A percentile compares a stretch with the other conserved stretches of the same genome.
These are phyloP conservation scores for Sandelia bainsii DNA, from an alignment of 2,797 vertebrate species.

Conservation along the genomic window DNA sequence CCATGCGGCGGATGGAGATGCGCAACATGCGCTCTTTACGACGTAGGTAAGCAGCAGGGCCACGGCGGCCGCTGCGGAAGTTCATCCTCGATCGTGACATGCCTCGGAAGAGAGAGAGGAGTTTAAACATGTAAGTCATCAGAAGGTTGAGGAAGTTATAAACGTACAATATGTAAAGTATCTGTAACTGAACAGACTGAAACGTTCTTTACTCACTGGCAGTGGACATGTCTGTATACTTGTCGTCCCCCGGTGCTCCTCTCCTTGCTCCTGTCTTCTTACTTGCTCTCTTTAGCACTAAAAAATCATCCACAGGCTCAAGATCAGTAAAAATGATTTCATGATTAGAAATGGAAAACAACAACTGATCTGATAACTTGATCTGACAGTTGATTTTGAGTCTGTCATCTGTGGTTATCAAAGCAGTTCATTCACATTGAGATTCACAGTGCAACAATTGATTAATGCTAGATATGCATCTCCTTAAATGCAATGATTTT, in stretches of 20 bases:
- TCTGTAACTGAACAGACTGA: not conserved
- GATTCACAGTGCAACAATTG: not conserved
- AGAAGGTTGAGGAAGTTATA: not conserved
- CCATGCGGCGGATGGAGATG: slow-evolving; percentile 98
- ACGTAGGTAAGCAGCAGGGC: slow-evolving; percentile 93
- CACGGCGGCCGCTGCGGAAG: slow-evolving; percentile 92
- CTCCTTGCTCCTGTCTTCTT: slow-evolving; percentile 93
- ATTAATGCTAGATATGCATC: too few relatives aligned
- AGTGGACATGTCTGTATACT: slow-evolving; percentile 92
- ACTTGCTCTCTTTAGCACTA: slow-evolving; percentile 95
- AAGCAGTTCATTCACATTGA: not conserved
- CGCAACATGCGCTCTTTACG: slow-evolving; percentile 96
- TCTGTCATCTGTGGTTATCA: not conserved
- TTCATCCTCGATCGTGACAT: slow-evolving; percentile 92
- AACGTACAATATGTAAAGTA: not conserved
- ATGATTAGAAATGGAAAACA: slow-evolving; percentile 12
- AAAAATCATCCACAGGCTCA: slow-evolving; percentile 8
- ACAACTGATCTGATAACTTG: not conserved
- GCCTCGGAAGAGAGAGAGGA: slow-evolving; percentile 72
- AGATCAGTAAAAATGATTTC: not conserved
- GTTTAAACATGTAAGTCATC: not conserved
- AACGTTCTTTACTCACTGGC: slow-evolving; percentile 86
- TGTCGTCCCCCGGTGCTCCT: slow-evolving; percentile 92
- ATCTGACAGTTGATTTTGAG: too few relatives aligned
- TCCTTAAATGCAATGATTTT: not conserved